These are phyloP conservation scores for Ophiodon elongatus DNA, from an alignment of 2,113 vertebrate species.

Conservation along the genomic window DNA sequence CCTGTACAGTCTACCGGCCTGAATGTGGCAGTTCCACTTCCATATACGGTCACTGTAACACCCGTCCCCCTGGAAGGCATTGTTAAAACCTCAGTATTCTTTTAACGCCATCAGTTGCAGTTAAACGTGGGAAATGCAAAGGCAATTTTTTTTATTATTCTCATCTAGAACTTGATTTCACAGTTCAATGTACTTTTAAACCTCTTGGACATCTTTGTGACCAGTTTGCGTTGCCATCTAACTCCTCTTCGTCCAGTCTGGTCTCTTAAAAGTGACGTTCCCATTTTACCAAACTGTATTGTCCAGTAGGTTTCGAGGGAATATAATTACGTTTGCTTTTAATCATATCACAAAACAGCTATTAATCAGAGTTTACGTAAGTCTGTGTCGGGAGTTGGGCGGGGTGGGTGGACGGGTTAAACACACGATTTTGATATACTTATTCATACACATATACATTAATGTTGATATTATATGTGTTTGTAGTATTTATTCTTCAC, in stretches of 20 bases:
- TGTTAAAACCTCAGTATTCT: not conserved
- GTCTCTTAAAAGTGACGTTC: not conserved
- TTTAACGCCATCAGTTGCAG: not conserved
- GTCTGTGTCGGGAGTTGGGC: not conserved
- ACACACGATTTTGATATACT: not conserved
- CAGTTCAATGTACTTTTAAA: not conserved
- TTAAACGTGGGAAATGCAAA: not conserved
- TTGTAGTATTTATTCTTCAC: not conserved
- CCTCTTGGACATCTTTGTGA: not conserved
- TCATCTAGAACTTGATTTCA: not conserved
- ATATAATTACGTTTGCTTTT: not conserved
- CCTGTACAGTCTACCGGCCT: slow-evolving; percentile 15
- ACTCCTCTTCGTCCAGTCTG: not conserved
- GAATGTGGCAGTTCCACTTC: slow-evolving; percentile 4
- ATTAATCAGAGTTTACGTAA: not conserved
- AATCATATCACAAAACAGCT: not conserved
- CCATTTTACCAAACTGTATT: not conserved
- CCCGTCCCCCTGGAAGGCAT: not conserved
- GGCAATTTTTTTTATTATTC: not conserved
- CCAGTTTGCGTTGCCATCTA: not conserved
- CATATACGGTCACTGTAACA: slow-evolving; percentile 10
- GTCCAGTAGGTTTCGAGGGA: not conserved
- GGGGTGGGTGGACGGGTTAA: not conserved
- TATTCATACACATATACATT: not conserved
- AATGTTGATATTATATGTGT: not conserved